Evolutionary conservation across 2,113 vertebrate genomes (phyloP), one percentile per base, ranked within the genome.

Genomic region (Naja naja): DNA sequence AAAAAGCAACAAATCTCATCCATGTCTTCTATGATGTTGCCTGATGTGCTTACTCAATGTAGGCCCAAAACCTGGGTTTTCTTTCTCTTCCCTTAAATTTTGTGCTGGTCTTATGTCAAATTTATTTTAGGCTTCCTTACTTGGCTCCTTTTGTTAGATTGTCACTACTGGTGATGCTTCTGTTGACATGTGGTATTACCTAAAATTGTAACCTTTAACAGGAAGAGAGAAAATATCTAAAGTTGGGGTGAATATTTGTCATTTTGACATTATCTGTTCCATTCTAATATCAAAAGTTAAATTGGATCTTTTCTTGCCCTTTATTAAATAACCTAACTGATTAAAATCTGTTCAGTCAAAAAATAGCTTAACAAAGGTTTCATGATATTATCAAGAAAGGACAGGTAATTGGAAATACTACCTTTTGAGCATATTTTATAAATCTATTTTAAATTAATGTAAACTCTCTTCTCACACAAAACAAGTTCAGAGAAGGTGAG

Each of bases 191-290:
- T 92, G 91, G n/a, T 34, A 88, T 92, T 92, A 92, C 56, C 34
- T 34, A 34, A 89, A 55, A 88, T 34, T 60, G 69, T 92, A 92
- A 89, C 92, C 92, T 92, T 92, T 92, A 49, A 23, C 18, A n/a
- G 27, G 25, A 52, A 25, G 52, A 54, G 16, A 53, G 4, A 89
- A 89, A 85, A 54, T 54, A 49, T 85, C 85, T 89, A 85, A 89
- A 89, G 53, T 14, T 6, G n/a, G 86, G 39, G 52, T 11, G 53
- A 34, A 25, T 89, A 92, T 89, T 92, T 92, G 88, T 92, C 88
- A 89, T 92, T 89, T 85, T 92, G 92, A 92, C 60, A 89, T 58
- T 93, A 81, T 85, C 86, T 88, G 49, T 88, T 91, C 53, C 39
- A 88, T 45, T 88, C 22, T 52, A 91, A 91, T 89, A 93, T 85